Percentiles rank a stretch among this genome's conserved stretches.
Evolutionary conservation across 2,797 vertebrate genomes (phyloP).

Genomic region (Tragelaphus eurycerus): DNA sequence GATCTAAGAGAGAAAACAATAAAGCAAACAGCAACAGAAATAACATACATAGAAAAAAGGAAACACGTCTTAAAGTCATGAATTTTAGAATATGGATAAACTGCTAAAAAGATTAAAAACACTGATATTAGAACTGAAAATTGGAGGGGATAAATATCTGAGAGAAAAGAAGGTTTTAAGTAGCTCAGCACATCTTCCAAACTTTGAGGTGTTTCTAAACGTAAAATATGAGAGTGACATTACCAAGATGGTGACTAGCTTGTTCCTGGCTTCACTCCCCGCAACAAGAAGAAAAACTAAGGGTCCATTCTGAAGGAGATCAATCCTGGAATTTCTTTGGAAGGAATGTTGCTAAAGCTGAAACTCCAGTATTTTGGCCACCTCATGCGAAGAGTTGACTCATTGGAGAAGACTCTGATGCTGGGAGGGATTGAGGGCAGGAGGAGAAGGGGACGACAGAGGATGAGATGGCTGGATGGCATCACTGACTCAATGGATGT

Average conservation of each 20-base stretch:
- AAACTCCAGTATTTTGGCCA: no score
- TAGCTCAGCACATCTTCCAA: not conserved
- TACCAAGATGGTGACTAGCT: not conserved
- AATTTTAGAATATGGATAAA: not conserved
- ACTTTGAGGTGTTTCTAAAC: not conserved
- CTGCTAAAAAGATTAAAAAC: not conserved
- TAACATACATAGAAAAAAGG: not conserved
- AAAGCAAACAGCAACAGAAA: not conserved
- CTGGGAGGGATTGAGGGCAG: no score
- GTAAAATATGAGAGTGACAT: not conserved
- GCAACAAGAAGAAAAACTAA: not conserved
- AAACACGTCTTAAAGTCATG: not conserved
- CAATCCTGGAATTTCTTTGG: no score
- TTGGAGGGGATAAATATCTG: not conserved
- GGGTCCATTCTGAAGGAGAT: no score
- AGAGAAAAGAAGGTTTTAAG: not conserved
- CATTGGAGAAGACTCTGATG: no score
- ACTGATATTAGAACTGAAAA: not conserved
- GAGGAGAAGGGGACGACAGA: no score
- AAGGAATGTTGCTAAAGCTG: no score
- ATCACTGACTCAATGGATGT: no score
- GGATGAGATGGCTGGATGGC: no score
- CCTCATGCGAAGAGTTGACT: no score
- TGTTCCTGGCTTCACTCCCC: not conserved
- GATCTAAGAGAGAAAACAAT: not conserved